phyloP scores from a whole-genome alignment of 2,888 invertebrate species.

The Colostygia pectinataria region DNA sequence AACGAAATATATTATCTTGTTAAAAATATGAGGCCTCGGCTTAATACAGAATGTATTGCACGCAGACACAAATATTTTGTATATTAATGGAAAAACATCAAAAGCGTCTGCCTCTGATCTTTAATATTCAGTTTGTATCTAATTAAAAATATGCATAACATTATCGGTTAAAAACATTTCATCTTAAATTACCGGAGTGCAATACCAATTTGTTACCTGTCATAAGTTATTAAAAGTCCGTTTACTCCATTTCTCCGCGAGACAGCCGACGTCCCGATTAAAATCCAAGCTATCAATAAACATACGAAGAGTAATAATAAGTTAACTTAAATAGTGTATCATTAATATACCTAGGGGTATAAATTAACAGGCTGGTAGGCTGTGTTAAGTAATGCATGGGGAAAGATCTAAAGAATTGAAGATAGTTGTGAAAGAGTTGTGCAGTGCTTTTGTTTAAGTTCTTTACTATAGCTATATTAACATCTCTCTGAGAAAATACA shows the following conservation, averaged over 20 bases:
- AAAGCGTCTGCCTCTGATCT: too few species aligned
- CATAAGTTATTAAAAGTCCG: slow-evolving; percentile 29
- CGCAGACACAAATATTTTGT: too few species aligned
- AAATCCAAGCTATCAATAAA: slow-evolving; percentile 47
- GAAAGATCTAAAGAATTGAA: neutral
- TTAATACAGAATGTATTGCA: neutral
- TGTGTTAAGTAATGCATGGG: too few species aligned
- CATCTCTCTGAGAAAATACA: slow-evolving; percentile 7
- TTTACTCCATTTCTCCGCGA: slow-evolving; percentile 25
- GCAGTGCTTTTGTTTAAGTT: neutral
- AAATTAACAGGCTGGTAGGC: too few species aligned
- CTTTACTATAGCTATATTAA: neutral
- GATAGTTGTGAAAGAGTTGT: neutral
- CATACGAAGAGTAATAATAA: slow-evolving; percentile 16
- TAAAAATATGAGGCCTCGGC: neutral
- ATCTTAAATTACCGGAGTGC: slow-evolving; percentile 8
- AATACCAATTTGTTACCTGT: slow-evolving; percentile 21
- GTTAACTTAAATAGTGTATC: neutral
- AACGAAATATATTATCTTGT: slow-evolving; percentile 1
- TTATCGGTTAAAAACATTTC: slow-evolving; percentile 8
- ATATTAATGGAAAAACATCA: too few species aligned
- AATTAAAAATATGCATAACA: slow-evolving; percentile 15
- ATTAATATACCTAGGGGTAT: too few species aligned
- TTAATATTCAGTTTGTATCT: slow-evolving; percentile 3
- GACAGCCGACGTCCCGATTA: slow-evolving; percentile 31